A percentile compares a stretch with the other conserved stretches of the same genome.
Conservation (phyloP, 2,113 vertebrate genomes). For the Anguilla rostrata region DNA sequence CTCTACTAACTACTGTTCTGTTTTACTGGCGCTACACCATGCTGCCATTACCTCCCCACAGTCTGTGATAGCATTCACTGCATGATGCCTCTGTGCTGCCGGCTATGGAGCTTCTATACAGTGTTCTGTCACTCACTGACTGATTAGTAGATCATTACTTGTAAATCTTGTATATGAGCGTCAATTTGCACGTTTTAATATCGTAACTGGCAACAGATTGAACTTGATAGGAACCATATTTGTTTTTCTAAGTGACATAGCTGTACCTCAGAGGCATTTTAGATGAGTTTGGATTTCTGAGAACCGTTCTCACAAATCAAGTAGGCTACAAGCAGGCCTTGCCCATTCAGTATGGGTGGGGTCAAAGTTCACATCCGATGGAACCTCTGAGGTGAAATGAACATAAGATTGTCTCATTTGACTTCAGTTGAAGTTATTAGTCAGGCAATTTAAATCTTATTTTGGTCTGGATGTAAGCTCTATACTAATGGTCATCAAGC, state of each 20-base stretch:
- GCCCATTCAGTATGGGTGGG: neutral
- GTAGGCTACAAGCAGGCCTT: neutral
- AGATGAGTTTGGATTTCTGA: neutral
- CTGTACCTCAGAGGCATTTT: neutral
- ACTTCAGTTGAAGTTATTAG: neutral
- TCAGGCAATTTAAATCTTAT: neutral
- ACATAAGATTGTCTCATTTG: neutral
- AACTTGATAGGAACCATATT: neutral
- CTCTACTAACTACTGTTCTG: neutral
- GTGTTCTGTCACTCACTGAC: neutral
- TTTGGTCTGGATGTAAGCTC: neutral
- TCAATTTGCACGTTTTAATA: neutral
- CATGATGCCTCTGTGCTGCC: neutral
- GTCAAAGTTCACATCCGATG: neutral
- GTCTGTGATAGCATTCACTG: neutral
- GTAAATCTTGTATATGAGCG: neutral
- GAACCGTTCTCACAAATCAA: neutral
- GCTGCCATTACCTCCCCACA: neutral
- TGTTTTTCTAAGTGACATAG: neutral
- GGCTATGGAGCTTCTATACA: neutral
- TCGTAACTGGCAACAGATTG: neutral
- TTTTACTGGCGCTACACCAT: neutral
- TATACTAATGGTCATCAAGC: neutral
- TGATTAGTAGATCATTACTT: neutral
- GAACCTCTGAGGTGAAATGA: neutral